These are phyloP conservation scores for Eledone cirrhosa DNA, from an alignment of 2,888 invertebrate genomes.

Conservation along the genomic window DNA sequence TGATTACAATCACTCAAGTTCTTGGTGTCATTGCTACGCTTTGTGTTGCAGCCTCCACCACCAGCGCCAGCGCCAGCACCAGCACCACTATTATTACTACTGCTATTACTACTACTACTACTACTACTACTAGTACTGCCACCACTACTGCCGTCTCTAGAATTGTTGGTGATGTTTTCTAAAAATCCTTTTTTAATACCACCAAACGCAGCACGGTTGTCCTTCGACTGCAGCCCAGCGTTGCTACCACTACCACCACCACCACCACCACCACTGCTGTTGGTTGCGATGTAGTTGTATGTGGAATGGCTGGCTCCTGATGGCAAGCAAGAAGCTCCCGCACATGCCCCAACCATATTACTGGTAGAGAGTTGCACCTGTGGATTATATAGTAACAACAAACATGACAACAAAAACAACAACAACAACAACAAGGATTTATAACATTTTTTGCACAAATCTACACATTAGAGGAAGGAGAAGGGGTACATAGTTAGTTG, in stretches of 20 bases:
- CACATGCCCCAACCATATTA: slow-evolving; percentile 14
- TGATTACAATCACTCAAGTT: slow-evolving; percentile 29
- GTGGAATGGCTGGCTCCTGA: not conserved
- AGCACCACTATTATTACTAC: too few relatives aligned
- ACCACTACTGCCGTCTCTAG: not conserved
- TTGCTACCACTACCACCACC: too few relatives aligned
- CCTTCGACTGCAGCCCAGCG: not conserved
- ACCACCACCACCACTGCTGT: too few relatives aligned
- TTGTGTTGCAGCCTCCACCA: not conserved
- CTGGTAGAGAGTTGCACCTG: slow-evolving; percentile 4
- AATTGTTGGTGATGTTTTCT: slow-evolving; percentile 31
- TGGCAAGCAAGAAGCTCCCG: not conserved
- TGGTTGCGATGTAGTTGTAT: not conserved
- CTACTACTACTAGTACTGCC: too few relatives aligned
- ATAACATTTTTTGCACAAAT: too few relatives aligned
- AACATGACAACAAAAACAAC: too few relatives aligned
- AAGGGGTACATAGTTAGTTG: too few relatives aligned
- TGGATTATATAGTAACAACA: not conserved
- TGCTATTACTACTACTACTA: too few relatives aligned
- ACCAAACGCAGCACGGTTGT: slow-evolving; percentile 45
- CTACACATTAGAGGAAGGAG: too few relatives aligned
- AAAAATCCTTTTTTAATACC: slow-evolving; percentile 64
- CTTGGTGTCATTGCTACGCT: slow-evolving; percentile 30
- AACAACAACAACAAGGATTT: too few relatives aligned
- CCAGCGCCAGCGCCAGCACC: too few relatives aligned